Evolutionary conservation across 2,888 invertebrate species (phyloP), one percentile per base, ranked within the genome.

Genomic region (Drosophila seclusa): DNA sequence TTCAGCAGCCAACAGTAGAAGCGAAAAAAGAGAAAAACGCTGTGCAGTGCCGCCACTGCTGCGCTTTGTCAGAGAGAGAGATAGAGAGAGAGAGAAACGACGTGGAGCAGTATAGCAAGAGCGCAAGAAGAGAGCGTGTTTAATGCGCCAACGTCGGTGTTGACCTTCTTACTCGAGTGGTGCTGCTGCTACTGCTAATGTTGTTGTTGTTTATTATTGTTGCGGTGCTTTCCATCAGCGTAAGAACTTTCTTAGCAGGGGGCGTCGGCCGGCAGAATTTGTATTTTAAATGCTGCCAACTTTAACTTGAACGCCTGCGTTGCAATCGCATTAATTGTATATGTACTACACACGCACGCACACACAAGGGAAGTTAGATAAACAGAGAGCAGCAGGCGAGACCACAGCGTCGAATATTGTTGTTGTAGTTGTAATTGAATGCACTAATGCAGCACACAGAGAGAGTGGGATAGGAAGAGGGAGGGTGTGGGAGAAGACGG

Each of bases 1-100:
- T 73, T 84, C 68, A 73, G 48, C 68, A 87, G 70, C 79, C 81
- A 81, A 66, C 73, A 87, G 84, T 76, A 78, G 61, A 79, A 76
- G 63, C 79, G 84, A 80, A 83, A 81, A 50, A 85, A 89, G 68
- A 84, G 69, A 67, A 89, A 86, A 40, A 76, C 80, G 52, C 85
- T 82, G 52, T 80, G 80, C 86, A 85, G 64, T 65, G 87, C 73
- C 71, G 75, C 78, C 87, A 73, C 70, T 71, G 76, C 66, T 74
- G 69, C 75, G 49, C 42, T 77, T 65, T 52, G 63, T 59, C n/a
- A 38, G 38, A 27, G 38, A 27, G 55, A 4, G 7, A 36, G 3
- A 34, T 6, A 10, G 11, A 32, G 8, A 50, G n/a, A 54, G 24
- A 54, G 24, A 2, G 36, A 31, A 32, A 31, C 16, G 45, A 16